Conservation (phyloP, 2,888 invertebrate species). For the Diarsia dahlii region DNA sequence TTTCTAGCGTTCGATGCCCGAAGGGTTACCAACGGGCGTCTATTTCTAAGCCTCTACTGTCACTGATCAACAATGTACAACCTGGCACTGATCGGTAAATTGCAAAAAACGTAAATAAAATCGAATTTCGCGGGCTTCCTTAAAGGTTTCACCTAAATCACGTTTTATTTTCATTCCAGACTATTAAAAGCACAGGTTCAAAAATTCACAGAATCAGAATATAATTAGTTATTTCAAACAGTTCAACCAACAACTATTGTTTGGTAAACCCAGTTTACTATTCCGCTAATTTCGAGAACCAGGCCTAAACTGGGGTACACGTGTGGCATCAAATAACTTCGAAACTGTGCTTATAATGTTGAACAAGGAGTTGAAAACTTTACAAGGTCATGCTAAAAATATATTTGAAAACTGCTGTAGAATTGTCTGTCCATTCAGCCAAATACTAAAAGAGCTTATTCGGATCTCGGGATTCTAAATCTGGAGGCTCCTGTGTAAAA, state of each 20-base stretch:
- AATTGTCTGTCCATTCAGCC: not conserved
- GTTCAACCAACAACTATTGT: slow-evolving; percentile 7
- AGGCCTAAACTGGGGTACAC: slow-evolving; percentile 30
- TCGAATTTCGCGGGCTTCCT: too few relatives aligned
- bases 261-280: slow-evolving; percentile 22
- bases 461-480: too few relatives aligned
- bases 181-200: not conserved
- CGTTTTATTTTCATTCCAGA: not conserved
- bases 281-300: slow-evolving; percentile 16
- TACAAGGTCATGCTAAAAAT: not conserved
- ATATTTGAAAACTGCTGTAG: too few relatives aligned
- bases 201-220: not conserved
- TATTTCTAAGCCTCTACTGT: too few relatives aligned
- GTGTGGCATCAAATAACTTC: slow-evolving; percentile 21
- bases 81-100: too few relatives aligned
- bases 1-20: too few relatives aligned
- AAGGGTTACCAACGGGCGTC: too few relatives aligned
- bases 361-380: not conserved
- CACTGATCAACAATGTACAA: too few relatives aligned
- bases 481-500: not conserved
- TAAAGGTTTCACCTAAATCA: too few relatives aligned
- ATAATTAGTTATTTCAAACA: not conserved
- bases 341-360: not conserved
- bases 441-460: not conserved
- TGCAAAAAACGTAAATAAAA: too few relatives aligned